Evolutionary conservation across 2,888 invertebrate genomes (phyloP).

Genomic region (Cheilosia pagana): DNA sequence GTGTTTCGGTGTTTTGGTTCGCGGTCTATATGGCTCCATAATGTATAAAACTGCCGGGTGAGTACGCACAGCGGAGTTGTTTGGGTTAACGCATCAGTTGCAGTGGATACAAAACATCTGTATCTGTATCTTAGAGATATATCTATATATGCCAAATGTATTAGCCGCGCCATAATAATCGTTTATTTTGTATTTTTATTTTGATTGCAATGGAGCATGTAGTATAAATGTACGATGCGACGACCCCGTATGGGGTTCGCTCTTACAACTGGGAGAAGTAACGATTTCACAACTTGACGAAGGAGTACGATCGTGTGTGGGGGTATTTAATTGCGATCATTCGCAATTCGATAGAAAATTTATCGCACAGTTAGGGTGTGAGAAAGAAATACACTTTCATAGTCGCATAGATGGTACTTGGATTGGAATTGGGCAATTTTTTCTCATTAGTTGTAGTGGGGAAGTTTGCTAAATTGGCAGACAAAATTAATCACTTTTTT

Average conservation of each 20-base stretch:
- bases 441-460: neutral
- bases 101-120: constrained; percentile 19
- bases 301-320: constrained; percentile 50
- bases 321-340: constrained; percentile 69
- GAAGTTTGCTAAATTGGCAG: too few relatives aligned
- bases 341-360: constrained; percentile 61
- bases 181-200: constrained; percentile 62
- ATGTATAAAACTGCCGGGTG: constrained; percentile 44
- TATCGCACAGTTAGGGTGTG: constrained; percentile 49
- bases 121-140: constrained; percentile 32
- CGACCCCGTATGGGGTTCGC: constrained; percentile 14
- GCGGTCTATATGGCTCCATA: neutral
- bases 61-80: constrained; percentile 43
- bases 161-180: constrained; percentile 52
- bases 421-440: neutral
- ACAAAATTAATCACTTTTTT: too few relatives aligned
- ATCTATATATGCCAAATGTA: constrained; percentile 47
- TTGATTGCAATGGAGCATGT: constrained; percentile 50
- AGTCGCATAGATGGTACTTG: neutral
- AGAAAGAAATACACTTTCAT: constrained; percentile 45
- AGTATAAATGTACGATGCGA: constrained; percentile 15
- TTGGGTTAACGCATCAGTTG: constrained; percentile 42
- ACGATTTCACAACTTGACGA: constrained; percentile 64
- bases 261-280: constrained; percentile 41
- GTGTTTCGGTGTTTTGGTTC: constrained; percentile 23